Conservation (phyloP, 92 coral and sea anemone genomes). For the Pocillopora meandrina region DNA sequence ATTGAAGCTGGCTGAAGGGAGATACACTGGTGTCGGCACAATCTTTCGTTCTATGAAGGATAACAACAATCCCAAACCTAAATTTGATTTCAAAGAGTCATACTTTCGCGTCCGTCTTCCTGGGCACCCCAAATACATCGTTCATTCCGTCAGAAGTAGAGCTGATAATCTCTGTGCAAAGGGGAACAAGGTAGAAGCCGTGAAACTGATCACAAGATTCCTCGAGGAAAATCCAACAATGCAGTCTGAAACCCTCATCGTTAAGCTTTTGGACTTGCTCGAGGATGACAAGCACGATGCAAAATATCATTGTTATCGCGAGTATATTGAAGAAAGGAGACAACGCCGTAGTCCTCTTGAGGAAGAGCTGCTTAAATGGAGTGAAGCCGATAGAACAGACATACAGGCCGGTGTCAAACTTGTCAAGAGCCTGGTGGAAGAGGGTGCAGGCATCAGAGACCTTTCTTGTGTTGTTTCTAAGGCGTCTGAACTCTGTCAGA, state of each 20-base stretch:
- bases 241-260: conserved; percentile 34
- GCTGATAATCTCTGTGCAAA: conserved; percentile 64
- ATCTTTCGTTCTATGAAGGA: conserved; percentile 71
- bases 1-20: conserved; percentile 73
- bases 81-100: conserved; percentile 50
- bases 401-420: conserved; percentile 50
- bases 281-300: conserved; percentile 49
- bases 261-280: conserved; percentile 57
- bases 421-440: conserved; percentile 49
- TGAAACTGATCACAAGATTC: conserved; percentile 40
- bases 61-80: conserved; percentile 67
- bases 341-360: conserved; percentile 48
- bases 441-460: conserved; percentile 59
- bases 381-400: conserved; percentile 27
- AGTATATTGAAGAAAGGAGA: conserved; percentile 17
- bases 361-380: conserved; percentile 51
- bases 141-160: conserved; percentile 46
- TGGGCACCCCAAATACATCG: conserved; percentile 73
- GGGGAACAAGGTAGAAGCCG: conserved; percentile 68
- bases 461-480: conserved; percentile 41
- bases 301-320: conserved; percentile 30
- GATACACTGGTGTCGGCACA: conserved; percentile 75
- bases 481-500: conserved; percentile 29
- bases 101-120: conserved; percentile 71
- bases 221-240: conserved; percentile 43